A percentile compares a stretch with the other conserved stretches of the same genome.
These are phyloP conservation scores for Archips crataeganus DNA, from an alignment of 2,888 invertebrate species.

Conservation along the genomic window DNA sequence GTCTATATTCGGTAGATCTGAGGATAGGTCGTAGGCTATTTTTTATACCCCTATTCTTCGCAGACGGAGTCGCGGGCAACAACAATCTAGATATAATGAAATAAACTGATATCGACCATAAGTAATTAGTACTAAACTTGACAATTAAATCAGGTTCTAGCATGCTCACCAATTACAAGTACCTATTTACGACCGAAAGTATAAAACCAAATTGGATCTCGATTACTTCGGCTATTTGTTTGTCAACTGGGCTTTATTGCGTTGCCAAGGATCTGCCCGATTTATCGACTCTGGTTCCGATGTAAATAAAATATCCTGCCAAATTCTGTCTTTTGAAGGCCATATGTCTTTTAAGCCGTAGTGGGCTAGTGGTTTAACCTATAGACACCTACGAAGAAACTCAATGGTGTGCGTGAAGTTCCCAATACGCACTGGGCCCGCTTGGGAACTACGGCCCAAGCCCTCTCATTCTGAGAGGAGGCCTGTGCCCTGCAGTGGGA, in stretches of 20 bases:
- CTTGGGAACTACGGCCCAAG: too few species aligned
- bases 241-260: constrained; percentile 12
- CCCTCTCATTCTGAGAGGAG: too few species aligned
- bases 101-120: background rate
- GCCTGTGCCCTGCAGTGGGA: too few species aligned
- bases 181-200: constrained; percentile 14
- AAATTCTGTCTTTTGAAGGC: constrained; percentile 27
- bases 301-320: constrained; percentile 26
- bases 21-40: too few species aligned
- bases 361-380: background rate
- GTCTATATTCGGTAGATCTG: too few species aligned
- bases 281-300: constrained; percentile 26
- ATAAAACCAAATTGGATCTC: constrained; percentile 3
- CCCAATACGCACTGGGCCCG: too few species aligned
- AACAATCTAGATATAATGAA: background rate
- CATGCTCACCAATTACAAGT: background rate
- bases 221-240: constrained; percentile 7
- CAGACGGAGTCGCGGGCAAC: too few species aligned
- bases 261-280: constrained; percentile 38
- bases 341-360: background rate
- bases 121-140: constrained; percentile 19
- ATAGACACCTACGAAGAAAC: too few species aligned
- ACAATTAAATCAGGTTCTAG: background rate
- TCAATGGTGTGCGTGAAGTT: too few species aligned
- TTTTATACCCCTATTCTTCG: too few species aligned